These are phyloP conservation scores for Calliopum simillimum DNA, from an alignment of 2,888 invertebrate species.

Conservation along the genomic window DNA sequence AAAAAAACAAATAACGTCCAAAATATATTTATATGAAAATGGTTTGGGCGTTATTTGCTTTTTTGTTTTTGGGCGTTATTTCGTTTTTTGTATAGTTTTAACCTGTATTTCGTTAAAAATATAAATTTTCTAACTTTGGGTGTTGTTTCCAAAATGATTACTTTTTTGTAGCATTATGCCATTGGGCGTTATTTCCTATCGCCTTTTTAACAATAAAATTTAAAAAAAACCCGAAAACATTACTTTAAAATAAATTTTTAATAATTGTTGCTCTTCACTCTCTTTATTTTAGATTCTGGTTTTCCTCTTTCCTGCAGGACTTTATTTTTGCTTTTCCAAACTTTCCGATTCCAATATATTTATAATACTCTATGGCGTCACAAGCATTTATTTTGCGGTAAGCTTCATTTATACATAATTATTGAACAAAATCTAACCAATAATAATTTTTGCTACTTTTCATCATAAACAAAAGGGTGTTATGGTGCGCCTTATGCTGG, in stretches of 20 bases:
- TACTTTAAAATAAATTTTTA: background rate
- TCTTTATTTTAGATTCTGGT: constrained; percentile 81
- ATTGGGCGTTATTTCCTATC: too few relatives aligned
- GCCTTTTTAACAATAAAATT: too few relatives aligned
- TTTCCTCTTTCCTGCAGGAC: constrained; percentile 95
- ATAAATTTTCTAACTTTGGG: too few relatives aligned
- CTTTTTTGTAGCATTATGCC: too few relatives aligned
- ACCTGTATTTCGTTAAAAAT: too few relatives aligned
- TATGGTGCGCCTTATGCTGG: constrained; percentile 98
- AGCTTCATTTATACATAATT: constrained; percentile 57
- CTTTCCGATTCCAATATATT: constrained; percentile 97
- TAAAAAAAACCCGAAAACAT: background rate
- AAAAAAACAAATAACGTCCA: too few relatives aligned
- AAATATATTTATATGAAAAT: too few relatives aligned
- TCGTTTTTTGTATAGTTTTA: too few relatives aligned
- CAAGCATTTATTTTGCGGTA: constrained; percentile 98
- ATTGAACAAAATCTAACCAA: background rate
- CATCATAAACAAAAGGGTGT: constrained; percentile 80
- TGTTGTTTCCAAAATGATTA: too few relatives aligned
- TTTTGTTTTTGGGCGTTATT: too few relatives aligned
- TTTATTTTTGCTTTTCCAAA: constrained; percentile 96
- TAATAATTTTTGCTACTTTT: constrained; percentile 43
- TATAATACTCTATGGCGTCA: constrained; percentile 96
- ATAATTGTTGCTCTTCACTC: background rate
- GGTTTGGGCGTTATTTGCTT: too few relatives aligned